These are phyloP conservation scores for Ichneumon xanthorius DNA, from an alignment of 2,888 invertebrate genomes.

Conservation along the genomic window DNA sequence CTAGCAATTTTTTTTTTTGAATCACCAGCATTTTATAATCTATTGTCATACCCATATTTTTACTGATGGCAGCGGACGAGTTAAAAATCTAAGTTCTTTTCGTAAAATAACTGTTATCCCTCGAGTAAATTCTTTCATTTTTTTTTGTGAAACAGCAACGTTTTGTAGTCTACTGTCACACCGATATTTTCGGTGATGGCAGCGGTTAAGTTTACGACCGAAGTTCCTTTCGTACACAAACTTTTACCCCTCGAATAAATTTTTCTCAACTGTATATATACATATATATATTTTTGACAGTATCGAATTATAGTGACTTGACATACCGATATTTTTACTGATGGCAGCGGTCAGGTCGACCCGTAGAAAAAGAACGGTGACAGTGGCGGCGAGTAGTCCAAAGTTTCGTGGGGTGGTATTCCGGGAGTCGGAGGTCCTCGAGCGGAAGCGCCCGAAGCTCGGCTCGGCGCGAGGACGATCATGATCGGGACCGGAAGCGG, in stretches of 20 bases:
- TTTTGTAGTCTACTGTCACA: not conserved
- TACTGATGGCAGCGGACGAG: not conserved
- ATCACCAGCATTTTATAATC: not conserved
- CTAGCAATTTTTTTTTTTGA: too few relatives aligned
- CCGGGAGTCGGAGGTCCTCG: constrained; percentile 50
- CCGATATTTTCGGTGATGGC: constrained; percentile 53
- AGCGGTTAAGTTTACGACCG: constrained; percentile 50
- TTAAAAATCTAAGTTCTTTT: not conserved
- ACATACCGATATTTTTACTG: constrained; percentile 48
- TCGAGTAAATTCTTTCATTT: not conserved
- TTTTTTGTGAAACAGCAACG: not conserved
- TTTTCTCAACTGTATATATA: too few relatives aligned
- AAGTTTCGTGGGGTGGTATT: constrained; percentile 39
- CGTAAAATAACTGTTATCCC: not conserved
- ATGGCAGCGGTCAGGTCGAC: constrained; percentile 61
- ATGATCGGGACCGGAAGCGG: constrained; percentile 74
- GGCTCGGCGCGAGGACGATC: constrained; percentile 19
- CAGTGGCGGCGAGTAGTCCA: constrained; percentile 59
- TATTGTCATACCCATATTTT: not conserved
- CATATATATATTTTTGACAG: not conserved
- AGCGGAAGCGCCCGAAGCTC: constrained; percentile 45
- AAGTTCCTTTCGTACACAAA: too few relatives aligned
- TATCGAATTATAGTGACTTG: not conserved
- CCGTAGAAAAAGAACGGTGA: constrained; percentile 56
- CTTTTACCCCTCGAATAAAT: too few relatives aligned